These are phyloP conservation scores for Hiodon tergisus DNA, from an alignment of 2,113 vertebrate species.

Conservation along the genomic window DNA sequence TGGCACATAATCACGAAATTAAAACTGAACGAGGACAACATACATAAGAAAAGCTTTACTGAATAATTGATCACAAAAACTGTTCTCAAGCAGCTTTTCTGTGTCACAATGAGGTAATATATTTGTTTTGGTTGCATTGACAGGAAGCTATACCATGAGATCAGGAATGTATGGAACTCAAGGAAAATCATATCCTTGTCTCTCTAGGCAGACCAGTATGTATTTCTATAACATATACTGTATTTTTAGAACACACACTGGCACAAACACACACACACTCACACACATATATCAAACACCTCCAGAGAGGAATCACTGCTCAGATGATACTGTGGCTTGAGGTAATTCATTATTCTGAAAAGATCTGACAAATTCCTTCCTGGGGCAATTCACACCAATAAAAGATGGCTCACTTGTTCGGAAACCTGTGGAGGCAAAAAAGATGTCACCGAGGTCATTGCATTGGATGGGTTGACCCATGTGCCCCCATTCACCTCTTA, in stretches of 20 bases:
- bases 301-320: too few species aligned
- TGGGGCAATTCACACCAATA: not conserved
- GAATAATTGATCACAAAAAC: slow-evolving; percentile 51
- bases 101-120: too few species aligned
- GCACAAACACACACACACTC: not conserved
- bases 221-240: not conserved
- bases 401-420: not conserved
- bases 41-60: slow-evolving; percentile 40
- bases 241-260: not conserved
- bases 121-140: too few species aligned
- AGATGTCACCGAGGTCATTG: slow-evolving; percentile 2
- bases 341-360: not conserved
- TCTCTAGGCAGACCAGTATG: too few species aligned
- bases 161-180: not conserved
- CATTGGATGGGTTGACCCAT: not conserved
- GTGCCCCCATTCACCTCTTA: not conserved
- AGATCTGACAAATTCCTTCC: not conserved
- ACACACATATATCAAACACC: too few species aligned
- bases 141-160: not conserved
- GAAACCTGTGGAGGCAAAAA: not conserved
- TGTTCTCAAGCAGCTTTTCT: not conserved
- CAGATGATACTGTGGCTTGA: too few species aligned
- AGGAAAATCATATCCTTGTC: not conserved
- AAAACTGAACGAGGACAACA: slow-evolving; percentile 56
- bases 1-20: slow-evolving; percentile 41